These are phyloP conservation scores for Sebastes taczanowskii DNA, from an alignment of 2,797 vertebrate genomes.

Conservation along the genomic window DNA sequence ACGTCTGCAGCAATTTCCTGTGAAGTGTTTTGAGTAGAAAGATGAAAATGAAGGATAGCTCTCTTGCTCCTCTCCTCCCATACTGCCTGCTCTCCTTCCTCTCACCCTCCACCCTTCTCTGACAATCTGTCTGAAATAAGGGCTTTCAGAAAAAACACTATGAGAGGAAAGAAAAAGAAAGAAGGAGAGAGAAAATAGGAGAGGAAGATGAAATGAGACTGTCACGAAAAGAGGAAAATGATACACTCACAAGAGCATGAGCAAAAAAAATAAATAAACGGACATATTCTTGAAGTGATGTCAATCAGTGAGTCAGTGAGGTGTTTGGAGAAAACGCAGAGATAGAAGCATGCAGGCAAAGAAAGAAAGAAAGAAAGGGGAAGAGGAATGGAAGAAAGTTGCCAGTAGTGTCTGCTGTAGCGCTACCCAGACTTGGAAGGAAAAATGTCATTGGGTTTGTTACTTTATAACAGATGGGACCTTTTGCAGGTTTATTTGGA, in stretches of 20 bases:
- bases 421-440: not conserved
- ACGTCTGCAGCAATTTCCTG: constrained; percentile 66
- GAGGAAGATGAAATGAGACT: not conserved
- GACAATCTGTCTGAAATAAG: constrained; percentile 58
- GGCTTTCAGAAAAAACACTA: constrained; percentile 29
- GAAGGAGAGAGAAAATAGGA: not conserved
- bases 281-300: not conserved
- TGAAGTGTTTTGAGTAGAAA: constrained; percentile 56
- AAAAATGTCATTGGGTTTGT: not conserved
- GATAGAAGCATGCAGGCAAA: not conserved
- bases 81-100: not conserved
- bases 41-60: constrained; percentile 63
- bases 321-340: constrained; percentile 1
- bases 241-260: not conserved
- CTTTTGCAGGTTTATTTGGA: too few species aligned
- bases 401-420: not conserved
- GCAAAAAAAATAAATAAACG: not conserved
- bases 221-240: not conserved
- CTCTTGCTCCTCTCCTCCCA: constrained; percentile 11
- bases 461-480: too few species aligned
- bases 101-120: constrained; percentile 18
- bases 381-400: not conserved
- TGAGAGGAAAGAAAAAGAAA: not conserved
- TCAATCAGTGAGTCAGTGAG: constrained; percentile 7
- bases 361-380: not conserved